Conservation (phyloP, 2,888 invertebrate genomes). For the Erannis defoliaria region DNA sequence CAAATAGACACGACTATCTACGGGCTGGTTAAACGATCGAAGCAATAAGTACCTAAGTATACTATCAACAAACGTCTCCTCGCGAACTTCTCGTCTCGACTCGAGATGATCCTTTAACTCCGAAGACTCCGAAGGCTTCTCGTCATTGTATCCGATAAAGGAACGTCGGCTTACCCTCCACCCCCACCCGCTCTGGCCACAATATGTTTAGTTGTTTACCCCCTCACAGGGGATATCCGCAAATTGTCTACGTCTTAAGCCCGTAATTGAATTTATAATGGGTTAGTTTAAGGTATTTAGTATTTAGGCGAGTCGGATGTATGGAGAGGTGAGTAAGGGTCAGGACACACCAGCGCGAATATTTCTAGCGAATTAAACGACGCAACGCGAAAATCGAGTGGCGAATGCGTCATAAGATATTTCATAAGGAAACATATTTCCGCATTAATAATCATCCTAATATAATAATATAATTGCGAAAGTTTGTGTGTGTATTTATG, state of each 20-base stretch:
- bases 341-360: not conserved
- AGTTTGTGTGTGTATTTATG: too few relatives aligned
- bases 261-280: constrained; percentile 85
- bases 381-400: too few relatives aligned
- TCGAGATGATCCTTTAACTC: constrained; percentile 28
- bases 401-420: too few relatives aligned
- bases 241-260: constrained; percentile 78
- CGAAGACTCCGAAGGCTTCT: constrained; percentile 19
- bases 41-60: not conserved
- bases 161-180: constrained; percentile 65
- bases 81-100: constrained; percentile 8
- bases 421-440: too few relatives aligned
- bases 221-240: constrained; percentile 51
- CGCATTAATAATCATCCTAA: too few relatives aligned
- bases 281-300: constrained; percentile 81
- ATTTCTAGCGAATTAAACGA: not conserved
- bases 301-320: constrained; percentile 57
- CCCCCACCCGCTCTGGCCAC: constrained; percentile 59
- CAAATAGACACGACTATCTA: too few relatives aligned
- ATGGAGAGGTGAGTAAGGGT: not conserved
- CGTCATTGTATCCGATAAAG: constrained; percentile 61
- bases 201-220: constrained; percentile 68
- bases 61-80: not conserved
- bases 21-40: too few relatives aligned
- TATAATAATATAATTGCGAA: too few relatives aligned